phyloP scores from a whole-genome alignment of 30 jellyfish, hydroid and myxozoan species.

The Aurelia sp. region DNA sequence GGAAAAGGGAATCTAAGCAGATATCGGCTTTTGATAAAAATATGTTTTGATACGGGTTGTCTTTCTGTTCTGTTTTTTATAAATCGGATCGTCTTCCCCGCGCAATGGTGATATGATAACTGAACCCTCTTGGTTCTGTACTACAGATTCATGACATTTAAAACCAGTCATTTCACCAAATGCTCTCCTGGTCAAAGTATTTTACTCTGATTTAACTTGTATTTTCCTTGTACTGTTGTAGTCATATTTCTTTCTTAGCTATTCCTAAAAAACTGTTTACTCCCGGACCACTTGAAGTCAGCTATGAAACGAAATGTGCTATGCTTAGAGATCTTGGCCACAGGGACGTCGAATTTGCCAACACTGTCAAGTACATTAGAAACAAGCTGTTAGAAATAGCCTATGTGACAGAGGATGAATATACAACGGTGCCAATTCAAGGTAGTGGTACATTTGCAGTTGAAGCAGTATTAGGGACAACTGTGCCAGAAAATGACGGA shows the following conservation, averaged over 20 bases:
- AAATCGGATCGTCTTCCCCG: too few species aligned
- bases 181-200: too few species aligned
- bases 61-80: too few species aligned
- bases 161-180: too few species aligned
- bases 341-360: constrained; percentile 80
- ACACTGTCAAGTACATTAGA: constrained; percentile 77
- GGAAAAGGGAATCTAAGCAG: too few species aligned
- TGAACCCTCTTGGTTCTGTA: too few species aligned
- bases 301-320: constrained; percentile 86
- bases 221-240: too few species aligned
- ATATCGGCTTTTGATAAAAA: too few species aligned
- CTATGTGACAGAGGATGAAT: constrained; percentile 54
- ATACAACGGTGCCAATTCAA: constrained; percentile 85
- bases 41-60: too few species aligned
- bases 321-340: constrained; percentile 94
- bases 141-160: too few species aligned
- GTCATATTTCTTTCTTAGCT: not conserved
- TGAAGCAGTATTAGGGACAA: constrained; percentile 87
- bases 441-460: constrained; percentile 97
- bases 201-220: too few species aligned
- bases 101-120: too few species aligned
- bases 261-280: constrained; percentile 77
- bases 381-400: constrained; percentile 76
- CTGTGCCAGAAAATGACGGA: constrained; percentile 81
- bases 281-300: constrained; percentile 98